Conservation (phyloP, 2,888 invertebrate genomes). For the Diogma glabrata region DNA sequence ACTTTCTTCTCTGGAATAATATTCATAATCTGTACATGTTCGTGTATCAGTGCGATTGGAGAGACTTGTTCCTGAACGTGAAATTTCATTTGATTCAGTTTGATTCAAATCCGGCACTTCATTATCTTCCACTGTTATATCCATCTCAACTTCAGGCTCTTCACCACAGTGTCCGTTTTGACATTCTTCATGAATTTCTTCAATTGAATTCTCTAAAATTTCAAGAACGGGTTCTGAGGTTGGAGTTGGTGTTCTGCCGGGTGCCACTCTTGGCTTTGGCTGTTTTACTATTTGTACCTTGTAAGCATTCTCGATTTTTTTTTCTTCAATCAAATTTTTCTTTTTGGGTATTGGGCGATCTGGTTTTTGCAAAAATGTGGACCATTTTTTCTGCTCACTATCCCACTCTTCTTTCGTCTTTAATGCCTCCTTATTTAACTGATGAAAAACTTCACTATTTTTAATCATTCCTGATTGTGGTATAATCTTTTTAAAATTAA, state of each 20-base stretch:
- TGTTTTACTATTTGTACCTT: conserved; percentile 46
- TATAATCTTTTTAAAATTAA: conserved; percentile 57
- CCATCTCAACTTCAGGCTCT: conserved; percentile 6
- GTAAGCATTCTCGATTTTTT: conserved; percentile 32
- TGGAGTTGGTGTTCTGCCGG: conserved; percentile 22
- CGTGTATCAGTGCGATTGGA: conserved; percentile 9
- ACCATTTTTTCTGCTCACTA: conserved; percentile 50
- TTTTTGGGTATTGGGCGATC: conserved; percentile 50
- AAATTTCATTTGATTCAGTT: neutral
- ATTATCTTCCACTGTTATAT: conserved; percentile 17
- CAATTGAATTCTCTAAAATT: conserved; percentile 9
- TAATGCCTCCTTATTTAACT: conserved; percentile 44
- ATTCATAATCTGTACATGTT: too few relatives aligned
- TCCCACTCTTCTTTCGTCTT: conserved; percentile 41
- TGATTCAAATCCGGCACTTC: conserved; percentile 11
- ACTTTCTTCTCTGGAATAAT: conserved; percentile 5
- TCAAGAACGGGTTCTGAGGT: conserved; percentile 7
- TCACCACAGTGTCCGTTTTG: neutral
- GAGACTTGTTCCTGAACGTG: conserved; percentile 1
- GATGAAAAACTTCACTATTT: conserved; percentile 55
- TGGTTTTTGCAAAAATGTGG: conserved; percentile 66
- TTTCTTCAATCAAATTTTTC: conserved; percentile 28
- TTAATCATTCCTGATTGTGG: conserved; percentile 51
- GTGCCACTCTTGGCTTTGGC: conserved; percentile 30
- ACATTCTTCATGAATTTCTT: conserved; percentile 13